A percentile compares a stretch with the other conserved stretches of the same genome.
phyloP scores from a whole-genome alignment of 2,888 invertebrate genomes.

The Scaptomyza tumidula region DNA sequence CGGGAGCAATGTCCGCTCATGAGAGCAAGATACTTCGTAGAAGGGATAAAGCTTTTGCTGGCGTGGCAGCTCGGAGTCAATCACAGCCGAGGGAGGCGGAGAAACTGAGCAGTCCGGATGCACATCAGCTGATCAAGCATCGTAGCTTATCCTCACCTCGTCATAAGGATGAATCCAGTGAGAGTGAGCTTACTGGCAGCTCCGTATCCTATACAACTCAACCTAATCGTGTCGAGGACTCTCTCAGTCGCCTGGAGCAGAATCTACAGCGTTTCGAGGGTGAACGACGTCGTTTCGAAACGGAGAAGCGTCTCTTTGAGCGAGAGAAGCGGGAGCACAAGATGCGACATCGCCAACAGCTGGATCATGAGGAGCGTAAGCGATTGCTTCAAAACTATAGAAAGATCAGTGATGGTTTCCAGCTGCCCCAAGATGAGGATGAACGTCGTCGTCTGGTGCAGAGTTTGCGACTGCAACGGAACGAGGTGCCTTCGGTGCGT shows the following conservation, averaged over 20 bases:
- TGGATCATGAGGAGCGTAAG: slow-evolving; percentile 83
- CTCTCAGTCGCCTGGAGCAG: slow-evolving; percentile 80
- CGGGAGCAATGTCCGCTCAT: slow-evolving; percentile 80
- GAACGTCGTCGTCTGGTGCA: slow-evolving; percentile 81
- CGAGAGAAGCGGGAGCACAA: slow-evolving; percentile 86
- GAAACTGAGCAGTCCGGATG: slow-evolving; percentile 79
- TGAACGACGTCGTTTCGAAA: slow-evolving; percentile 84
- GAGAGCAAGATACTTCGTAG: slow-evolving; percentile 83
- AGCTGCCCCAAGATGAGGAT: slow-evolving; percentile 79
- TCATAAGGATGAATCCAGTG: slow-evolving; percentile 83
- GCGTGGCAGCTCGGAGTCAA: slow-evolving; percentile 84
- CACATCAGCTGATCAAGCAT: slow-evolving; percentile 79
- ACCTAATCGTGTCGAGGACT: slow-evolving; percentile 50
- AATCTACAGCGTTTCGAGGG: slow-evolving; percentile 83
- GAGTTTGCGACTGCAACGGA: slow-evolving; percentile 76
- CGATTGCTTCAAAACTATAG: slow-evolving; percentile 81
- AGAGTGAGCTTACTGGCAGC: slow-evolving; percentile 75
- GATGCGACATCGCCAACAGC: slow-evolving; percentile 80
- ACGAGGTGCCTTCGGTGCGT: slow-evolving; percentile 64
- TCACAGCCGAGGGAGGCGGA: slow-evolving; percentile 83
- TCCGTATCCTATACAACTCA: slow-evolving; percentile 41
- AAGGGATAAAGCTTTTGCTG: slow-evolving; percentile 82
- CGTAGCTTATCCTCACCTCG: slow-evolving; percentile 84
- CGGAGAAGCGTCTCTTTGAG: slow-evolving; percentile 84
- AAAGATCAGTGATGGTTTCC: slow-evolving; percentile 80